phyloP scores from a whole-genome alignment of 1,140 invertebrate genomes.

The Phymorhynchus buccinoides region DNA sequence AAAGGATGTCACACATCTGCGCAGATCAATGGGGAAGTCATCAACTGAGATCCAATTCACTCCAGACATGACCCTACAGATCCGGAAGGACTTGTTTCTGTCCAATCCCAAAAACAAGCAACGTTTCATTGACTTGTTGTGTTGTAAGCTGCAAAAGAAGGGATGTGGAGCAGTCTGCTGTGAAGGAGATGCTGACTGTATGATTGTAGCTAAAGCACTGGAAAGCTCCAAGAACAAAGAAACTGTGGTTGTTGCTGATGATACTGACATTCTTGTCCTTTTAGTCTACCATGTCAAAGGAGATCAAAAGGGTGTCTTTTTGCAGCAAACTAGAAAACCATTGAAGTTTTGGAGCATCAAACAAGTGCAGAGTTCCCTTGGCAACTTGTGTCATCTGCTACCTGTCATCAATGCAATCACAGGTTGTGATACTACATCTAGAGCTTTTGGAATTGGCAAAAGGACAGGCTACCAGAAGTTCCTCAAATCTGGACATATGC shows the following conservation, averaged over 20 bases:
- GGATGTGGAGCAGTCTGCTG: no score
- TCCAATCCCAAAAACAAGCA: not conserved
- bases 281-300: no score
- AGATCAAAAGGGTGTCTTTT: no score
- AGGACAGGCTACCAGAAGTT: not conserved
- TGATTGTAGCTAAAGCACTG: no score
- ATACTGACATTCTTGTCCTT: no score
- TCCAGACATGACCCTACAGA: no score
- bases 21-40: not conserved
- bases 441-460: slow-evolving; percentile 27
- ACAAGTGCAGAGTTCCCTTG: not conserved
- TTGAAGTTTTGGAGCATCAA: no score
- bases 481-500: not conserved
- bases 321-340: not conserved
- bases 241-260: no score
- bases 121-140: not conserved
- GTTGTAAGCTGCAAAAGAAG: no score
- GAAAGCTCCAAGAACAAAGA: no score
- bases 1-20: no score
- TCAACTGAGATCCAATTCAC: not conserved
- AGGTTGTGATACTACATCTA: slow-evolving; percentile 36
- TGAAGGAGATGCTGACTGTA: no score
- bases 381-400: slow-evolving; percentile 31
- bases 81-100: not conserved
- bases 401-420: slow-evolving; percentile 35